Conservation (phyloP, 2,888 invertebrate genomes). For the Nephrocerus scutellatus region DNA sequence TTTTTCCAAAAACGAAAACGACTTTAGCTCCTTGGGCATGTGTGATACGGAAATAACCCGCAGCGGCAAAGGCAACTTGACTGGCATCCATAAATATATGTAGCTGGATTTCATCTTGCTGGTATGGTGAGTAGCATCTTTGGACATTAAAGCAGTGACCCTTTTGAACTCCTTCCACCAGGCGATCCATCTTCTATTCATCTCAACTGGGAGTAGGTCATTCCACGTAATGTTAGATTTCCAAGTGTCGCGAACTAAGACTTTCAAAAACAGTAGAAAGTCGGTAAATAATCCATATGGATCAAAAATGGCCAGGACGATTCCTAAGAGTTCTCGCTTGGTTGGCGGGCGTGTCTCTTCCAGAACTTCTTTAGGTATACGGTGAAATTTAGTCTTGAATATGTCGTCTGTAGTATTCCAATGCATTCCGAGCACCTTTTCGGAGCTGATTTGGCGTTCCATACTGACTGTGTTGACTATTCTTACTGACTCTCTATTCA, state of each 20-base stretch:
- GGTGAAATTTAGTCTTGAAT: constrained; percentile 4
- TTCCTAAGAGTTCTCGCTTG: constrained; percentile 11
- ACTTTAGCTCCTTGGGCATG: background rate
- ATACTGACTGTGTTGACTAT: background rate
- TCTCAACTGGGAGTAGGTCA: background rate
- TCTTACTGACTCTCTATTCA: background rate
- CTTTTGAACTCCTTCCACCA: constrained; percentile 6
- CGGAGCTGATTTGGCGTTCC: background rate
- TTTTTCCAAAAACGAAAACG: constrained; percentile 9
- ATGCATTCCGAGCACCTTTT: no score
- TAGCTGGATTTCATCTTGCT: background rate
- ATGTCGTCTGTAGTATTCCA: background rate
- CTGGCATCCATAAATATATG: constrained; percentile 11
- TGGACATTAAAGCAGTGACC: background rate
- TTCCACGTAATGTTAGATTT: constrained; percentile 2
- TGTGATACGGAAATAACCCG: constrained; percentile 8
- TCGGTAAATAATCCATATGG: constrained; percentile 10
- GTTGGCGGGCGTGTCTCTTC: constrained; percentile 6
- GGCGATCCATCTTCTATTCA: background rate
- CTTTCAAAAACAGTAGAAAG: constrained; percentile 5
- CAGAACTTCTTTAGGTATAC: constrained; percentile 3
- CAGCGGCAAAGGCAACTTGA: constrained; percentile 7
- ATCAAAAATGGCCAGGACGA: constrained; percentile 7
- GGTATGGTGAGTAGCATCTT: constrained; percentile 6
- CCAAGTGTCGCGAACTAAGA: constrained; percentile 5